Evolutionary conservation across 1,140 invertebrate species (phyloP).

Genomic region (Hestina assimilis): DNA sequence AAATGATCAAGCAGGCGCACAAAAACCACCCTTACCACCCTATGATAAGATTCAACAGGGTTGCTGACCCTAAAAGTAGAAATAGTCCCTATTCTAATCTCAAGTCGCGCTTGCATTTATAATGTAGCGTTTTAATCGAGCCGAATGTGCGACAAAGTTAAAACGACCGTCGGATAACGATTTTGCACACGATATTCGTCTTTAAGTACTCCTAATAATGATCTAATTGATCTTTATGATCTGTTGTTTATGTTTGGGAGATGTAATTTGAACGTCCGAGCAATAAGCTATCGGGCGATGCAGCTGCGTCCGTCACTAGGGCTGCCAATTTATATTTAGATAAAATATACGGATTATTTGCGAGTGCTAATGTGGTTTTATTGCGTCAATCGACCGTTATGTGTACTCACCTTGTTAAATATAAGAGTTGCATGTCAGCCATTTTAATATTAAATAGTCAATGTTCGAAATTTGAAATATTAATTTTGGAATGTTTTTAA

Average conservation of each 20-base stretch:
- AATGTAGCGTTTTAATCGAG: slow-evolving; percentile 48
- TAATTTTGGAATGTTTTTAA: too few relatives aligned
- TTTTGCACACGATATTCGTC: slow-evolving; percentile 27
- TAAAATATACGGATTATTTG: slow-evolving; percentile 55
- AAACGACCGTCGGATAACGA: slow-evolving; percentile 11
- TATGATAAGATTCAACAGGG: slow-evolving; percentile 7
- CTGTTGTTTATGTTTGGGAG: slow-evolving; percentile 37
- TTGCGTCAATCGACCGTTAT: slow-evolving; percentile 49
- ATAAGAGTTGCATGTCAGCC: too few relatives aligned
- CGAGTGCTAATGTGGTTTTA: slow-evolving; percentile 43
- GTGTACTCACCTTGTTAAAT: slow-evolving; percentile 16
- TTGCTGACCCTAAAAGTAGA: slow-evolving; percentile 21
- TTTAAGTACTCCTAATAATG: slow-evolving; percentile 28
- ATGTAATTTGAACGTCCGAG: slow-evolving; percentile 61
- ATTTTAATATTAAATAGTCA: too few relatives aligned
- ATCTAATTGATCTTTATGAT: slow-evolving; percentile 7
- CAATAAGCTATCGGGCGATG: slow-evolving; percentile 65
- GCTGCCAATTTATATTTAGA: slow-evolving; percentile 72
- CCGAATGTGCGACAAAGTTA: slow-evolving; percentile 29
- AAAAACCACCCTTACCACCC: slow-evolving; percentile 10
- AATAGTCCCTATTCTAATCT: slow-evolving; percentile 37
- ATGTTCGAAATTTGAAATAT: too few relatives aligned
- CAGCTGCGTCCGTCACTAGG: slow-evolving; percentile 67
- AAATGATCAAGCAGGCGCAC: slow-evolving; percentile 1
- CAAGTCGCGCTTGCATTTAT: slow-evolving; percentile 49